Evolutionary conservation across 2,797 vertebrate genomes (phyloP).

Genomic region (Balearica regulorum): DNA sequence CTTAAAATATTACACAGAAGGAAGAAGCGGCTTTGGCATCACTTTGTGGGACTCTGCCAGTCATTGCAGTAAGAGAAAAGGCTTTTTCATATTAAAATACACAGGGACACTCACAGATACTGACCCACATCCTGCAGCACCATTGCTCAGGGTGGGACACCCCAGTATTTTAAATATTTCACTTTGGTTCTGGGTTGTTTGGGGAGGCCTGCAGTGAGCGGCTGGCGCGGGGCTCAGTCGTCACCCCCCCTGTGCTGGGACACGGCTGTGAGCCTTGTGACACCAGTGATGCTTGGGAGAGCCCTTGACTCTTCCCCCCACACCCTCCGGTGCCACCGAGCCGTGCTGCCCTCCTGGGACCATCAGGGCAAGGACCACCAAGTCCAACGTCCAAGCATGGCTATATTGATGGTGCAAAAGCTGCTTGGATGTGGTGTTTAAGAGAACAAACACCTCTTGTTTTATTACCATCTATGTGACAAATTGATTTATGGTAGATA

Average conservation of each 20-base stretch:
- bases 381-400: fast-evolving
- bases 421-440: neutral
- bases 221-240: neutral
- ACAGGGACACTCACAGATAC: neutral
- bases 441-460: constrained; percentile 7
- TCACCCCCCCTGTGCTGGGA: neutral
- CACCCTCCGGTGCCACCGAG: neutral
- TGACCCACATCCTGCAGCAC: neutral
- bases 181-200: fast-evolving
- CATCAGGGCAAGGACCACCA: neutral
- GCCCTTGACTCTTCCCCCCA: neutral
- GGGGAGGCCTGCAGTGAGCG: neutral
- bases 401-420: neutral
- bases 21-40: neutral
- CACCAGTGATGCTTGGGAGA: neutral
- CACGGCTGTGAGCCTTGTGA: neutral
- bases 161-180: neutral
- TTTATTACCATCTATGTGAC: constrained; percentile 50
- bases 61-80: neutral
- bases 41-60: neutral
- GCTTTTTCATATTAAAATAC: neutral
- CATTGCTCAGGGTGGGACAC: fast-evolving
- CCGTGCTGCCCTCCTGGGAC: neutral
- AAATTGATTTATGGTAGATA: constrained; percentile 44
- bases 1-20: neutral